A percentile compares a stretch with the other conserved stretches of the same genome.
Evolutionary conservation across 92 coral and sea anemone genomes (phyloP).

Genomic region (Zoanthus gigantus): DNA sequence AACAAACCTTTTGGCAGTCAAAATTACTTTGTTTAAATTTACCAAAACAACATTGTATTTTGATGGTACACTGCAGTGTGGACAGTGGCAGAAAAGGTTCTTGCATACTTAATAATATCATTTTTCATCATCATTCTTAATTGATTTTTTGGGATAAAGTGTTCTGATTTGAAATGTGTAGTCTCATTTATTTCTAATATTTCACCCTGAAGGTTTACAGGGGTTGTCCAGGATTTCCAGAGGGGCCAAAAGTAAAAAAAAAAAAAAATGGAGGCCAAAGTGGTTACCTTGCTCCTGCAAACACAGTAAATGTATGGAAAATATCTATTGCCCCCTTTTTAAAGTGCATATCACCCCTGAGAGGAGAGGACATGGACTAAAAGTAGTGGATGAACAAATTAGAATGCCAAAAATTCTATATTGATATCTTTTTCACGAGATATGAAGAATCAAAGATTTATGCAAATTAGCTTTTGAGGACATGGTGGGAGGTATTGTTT

Average conservation of each 20-base stretch:
- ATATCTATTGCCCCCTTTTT: constrained; percentile 6
- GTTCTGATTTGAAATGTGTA: constrained; percentile 5
- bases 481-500: constrained; percentile 18
- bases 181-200: constrained; percentile 1
- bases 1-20: constrained; percentile 1
- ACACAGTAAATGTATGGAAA: constrained; percentile 9
- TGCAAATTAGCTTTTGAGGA: constrained; percentile 18
- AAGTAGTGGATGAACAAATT: constrained; percentile 17
- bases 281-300: constrained; percentile 7
- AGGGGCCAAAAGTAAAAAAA: neutral
- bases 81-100: constrained; percentile 9
- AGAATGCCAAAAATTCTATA: constrained; percentile 26
- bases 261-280: constrained; percentile 6
- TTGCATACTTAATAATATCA: neutral
- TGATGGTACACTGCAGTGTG: neutral
- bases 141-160: neutral
- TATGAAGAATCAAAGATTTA: constrained; percentile 12
- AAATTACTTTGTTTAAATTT: neutral
- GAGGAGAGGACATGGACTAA: constrained; percentile 17
- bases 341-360: neutral
- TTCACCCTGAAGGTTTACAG: neutral
- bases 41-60: constrained; percentile 5
- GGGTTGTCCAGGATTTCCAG: constrained; percentile 6
- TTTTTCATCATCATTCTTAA: constrained; percentile 4
- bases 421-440: constrained; percentile 14